Evolutionary conservation across 1,140 invertebrate genomes (phyloP), one percentile per base, ranked within the genome.

Genomic region (Branchinecta lindahli): DNA sequence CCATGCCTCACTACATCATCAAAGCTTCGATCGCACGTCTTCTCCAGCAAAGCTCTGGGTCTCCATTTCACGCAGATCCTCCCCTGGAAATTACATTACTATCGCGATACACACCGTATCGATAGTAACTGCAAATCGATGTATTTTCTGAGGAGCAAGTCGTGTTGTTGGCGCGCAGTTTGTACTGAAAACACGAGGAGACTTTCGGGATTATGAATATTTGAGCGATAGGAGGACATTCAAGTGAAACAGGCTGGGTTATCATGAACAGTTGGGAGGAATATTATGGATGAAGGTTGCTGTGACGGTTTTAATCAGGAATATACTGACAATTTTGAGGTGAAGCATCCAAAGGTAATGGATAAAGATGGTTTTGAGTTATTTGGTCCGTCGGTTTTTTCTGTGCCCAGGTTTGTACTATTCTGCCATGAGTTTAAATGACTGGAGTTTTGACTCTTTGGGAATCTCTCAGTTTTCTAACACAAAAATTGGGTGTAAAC

Each of bases 91-190:
- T 20, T 15, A 61, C 52, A 6, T 61, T 61, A 61, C 52, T 61
- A 61, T 61, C 6, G 52, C 52, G 52, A 61, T 61, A 61, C 52
- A 15, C 2, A 20, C 18, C 52, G 18, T 61, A 61, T 61, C 52
- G 52, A 61, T 61, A 61, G 18, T 61, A 61, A 61, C 52, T 61
- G 52, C 52, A 61, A 61, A 61, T 61, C 52, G 52, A 61, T 61
- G 52, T 6, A 61, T 61, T 61, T 20, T 61, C 18, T 15, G 52
- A 61, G 52, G 12, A 61, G 33, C 33, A 61, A 20, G 12, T 6
- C 12, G 52, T 20, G 52, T 61, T 61, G 12, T 61, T 20, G 52
- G 52, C 52, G 52, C 52, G 18, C 52, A 20, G 52, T 61, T 61
- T 61, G 12, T 61, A 61, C 12, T 15, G 18, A 61, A 61, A 15